Conservation (phyloP, 35 echinoderm and acorn worm species). For the Holothuria glaberrima region DNA sequence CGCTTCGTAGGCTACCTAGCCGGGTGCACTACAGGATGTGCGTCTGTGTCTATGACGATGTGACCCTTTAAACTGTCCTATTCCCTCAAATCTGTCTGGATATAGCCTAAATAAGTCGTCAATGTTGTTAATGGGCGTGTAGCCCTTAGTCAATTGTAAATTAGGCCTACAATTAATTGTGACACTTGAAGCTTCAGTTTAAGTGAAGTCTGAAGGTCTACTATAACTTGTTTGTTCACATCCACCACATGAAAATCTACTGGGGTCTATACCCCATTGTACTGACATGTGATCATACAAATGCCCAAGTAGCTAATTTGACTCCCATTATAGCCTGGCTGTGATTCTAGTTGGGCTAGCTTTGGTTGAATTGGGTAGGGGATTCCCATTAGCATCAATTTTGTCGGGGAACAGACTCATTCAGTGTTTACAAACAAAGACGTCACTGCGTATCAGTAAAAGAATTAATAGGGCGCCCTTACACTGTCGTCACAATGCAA, state of each 20-base stretch:
- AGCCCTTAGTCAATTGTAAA: neutral
- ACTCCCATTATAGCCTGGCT: conserved; percentile 51
- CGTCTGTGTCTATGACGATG: conserved; percentile 47
- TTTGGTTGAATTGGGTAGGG: neutral
- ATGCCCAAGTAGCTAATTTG: conserved; percentile 20
- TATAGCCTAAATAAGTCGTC: conserved; percentile 31
- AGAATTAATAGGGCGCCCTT: no score
- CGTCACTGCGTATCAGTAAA: no score
- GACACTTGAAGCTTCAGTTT: conserved; percentile 13
- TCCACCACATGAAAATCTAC: conserved; percentile 51
- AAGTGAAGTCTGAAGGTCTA: conserved; percentile 41
- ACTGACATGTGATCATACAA: conserved; percentile 22
- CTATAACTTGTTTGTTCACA: conserved; percentile 38
- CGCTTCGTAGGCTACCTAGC: no score
- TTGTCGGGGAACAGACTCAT: no score
- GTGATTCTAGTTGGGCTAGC: conserved; percentile 7
- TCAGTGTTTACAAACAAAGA: no score
- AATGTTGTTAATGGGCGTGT: conserved; percentile 1
- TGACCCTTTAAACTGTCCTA: conserved; percentile 46
- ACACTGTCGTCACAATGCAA: no score
- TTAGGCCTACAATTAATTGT: conserved; percentile 38
- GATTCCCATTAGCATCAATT: conserved; percentile 29
- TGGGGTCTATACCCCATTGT: neutral
- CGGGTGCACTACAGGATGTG: conserved; percentile 54
- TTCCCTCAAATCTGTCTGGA: conserved; percentile 67